phyloP scores from a whole-genome alignment of 1,140 invertebrate species.

The Paralvinella palmiformis region DNA sequence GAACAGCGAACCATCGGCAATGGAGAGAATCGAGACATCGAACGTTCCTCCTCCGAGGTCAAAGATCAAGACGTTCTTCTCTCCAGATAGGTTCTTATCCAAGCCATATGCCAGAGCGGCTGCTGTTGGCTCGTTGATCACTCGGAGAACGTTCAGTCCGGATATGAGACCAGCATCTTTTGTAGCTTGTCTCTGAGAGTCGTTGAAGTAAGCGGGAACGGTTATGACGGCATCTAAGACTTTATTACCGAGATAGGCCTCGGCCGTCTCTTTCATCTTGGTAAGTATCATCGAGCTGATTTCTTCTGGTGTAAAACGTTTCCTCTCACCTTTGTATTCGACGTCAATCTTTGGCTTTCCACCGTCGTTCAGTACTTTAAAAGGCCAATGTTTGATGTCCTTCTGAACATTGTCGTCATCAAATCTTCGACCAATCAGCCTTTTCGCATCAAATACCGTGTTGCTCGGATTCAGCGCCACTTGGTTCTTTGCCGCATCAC shows the following conservation, averaged over 20 bases:
- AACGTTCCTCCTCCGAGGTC: slow-evolving; percentile 97
- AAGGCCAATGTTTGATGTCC: slow-evolving; percentile 61
- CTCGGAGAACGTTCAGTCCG: slow-evolving; percentile 88
- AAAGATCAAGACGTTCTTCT: slow-evolving; percentile 63
- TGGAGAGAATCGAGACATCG: slow-evolving; percentile 91
- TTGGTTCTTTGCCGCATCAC: slow-evolving; percentile 65
- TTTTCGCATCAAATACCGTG: slow-evolving; percentile 86
- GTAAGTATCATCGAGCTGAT: slow-evolving; percentile 81
- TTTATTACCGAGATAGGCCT: slow-evolving; percentile 74
- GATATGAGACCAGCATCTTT: slow-evolving; percentile 96
- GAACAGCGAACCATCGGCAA: slow-evolving; percentile 69
- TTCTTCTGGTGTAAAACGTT: slow-evolving; percentile 86
- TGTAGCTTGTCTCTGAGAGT: slow-evolving; percentile 64
- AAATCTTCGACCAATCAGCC: slow-evolving; percentile 68
- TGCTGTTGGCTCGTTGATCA: slow-evolving; percentile 96
- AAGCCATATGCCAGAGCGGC: slow-evolving; percentile 96
- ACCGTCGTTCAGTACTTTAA: slow-evolving; percentile 71
- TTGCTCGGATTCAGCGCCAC: slow-evolving; percentile 83
- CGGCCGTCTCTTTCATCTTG: slow-evolving; percentile 88
- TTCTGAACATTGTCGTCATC: slow-evolving; percentile 65
- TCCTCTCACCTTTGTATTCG: slow-evolving; percentile 81
- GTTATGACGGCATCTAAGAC: slow-evolving; percentile 68
- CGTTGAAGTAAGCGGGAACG: slow-evolving; percentile 55
- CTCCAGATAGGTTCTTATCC: slow-evolving; percentile 80
- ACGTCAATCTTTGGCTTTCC: slow-evolving; percentile 68